phyloP scores from a whole-genome alignment of 2,888 invertebrate genomes.

The Chromoteleia sp. region DNA sequence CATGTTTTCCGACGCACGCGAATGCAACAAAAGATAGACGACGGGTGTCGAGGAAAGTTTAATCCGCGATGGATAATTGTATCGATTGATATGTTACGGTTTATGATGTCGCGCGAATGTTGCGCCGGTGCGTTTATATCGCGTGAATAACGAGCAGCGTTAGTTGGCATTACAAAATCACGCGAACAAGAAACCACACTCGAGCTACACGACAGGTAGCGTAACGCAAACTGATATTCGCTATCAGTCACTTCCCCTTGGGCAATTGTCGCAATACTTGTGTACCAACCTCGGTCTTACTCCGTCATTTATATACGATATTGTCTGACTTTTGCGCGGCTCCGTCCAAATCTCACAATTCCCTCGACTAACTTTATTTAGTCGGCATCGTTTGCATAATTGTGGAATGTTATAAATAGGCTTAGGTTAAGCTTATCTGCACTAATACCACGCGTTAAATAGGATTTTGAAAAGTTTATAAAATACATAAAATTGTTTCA shows the following conservation, averaged over 20 bases:
- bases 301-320: constrained; percentile 59
- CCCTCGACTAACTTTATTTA: constrained; percentile 47
- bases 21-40: neutral
- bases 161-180: constrained; percentile 55
- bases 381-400: constrained; percentile 38
- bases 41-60: neutral
- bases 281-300: constrained; percentile 54
- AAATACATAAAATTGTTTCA: no score
- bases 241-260: constrained; percentile 64
- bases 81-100: constrained; percentile 32
- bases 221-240: constrained; percentile 64
- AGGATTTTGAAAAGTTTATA: no score
- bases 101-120: constrained; percentile 25
- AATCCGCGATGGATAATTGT: constrained; percentile 11
- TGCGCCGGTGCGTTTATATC: constrained; percentile 11
- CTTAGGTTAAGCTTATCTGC: no score
- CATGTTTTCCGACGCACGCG: neutral
- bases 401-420: constrained; percentile 19
- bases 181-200: constrained; percentile 63
- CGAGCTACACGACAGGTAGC: constrained; percentile 57
- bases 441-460: no score
- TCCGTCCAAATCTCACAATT: constrained; percentile 48
- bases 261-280: constrained; percentile 69
- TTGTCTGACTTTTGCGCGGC: constrained; percentile 30
- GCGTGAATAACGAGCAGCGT: constrained; percentile 47